These are phyloP conservation scores for Sciurus niger DNA, from an alignment of 2,113 vertebrate species.

Conservation along the genomic window DNA sequence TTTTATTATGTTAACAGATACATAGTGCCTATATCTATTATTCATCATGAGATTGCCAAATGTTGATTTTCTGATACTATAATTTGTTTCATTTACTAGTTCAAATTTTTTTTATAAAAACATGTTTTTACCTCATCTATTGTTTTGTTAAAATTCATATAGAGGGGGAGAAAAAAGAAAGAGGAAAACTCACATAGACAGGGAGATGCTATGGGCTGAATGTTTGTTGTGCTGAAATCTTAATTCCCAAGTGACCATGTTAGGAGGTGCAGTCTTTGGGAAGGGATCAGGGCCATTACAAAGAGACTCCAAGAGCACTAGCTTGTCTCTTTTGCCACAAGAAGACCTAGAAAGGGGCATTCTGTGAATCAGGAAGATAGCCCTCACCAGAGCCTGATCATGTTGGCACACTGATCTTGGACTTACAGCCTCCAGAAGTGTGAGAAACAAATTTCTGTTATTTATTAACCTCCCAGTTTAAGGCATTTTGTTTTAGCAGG, in stretches of 20 bases:
- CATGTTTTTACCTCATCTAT: not conserved
- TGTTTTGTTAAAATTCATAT: not conserved
- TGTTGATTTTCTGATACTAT: constrained; percentile 30
- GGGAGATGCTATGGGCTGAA: not conserved
- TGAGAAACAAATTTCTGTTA: not conserved
- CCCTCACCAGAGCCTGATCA: not conserved
- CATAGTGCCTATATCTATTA: not conserved
- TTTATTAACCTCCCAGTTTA: not conserved
- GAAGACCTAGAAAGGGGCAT: not conserved
- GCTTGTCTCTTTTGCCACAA: not conserved
- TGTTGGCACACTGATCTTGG: not conserved
- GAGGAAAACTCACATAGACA: not conserved
- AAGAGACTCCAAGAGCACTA: not conserved
- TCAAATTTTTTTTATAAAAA: not conserved
- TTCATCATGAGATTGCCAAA: not conserved
- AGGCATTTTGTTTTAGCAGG: not conserved
- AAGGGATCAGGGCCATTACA: not conserved
- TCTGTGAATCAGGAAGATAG: not conserved
- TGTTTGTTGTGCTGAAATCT: not conserved
- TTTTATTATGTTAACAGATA: not conserved
- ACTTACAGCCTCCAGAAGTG: not conserved
- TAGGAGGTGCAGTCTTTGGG: not conserved
- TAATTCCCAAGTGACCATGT: not conserved
- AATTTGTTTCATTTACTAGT: constrained; percentile 29
- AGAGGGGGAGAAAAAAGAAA: not conserved